phyloP scores from a whole-genome alignment of 2,113 vertebrate genomes.

The Callaeas wilsoni region DNA sequence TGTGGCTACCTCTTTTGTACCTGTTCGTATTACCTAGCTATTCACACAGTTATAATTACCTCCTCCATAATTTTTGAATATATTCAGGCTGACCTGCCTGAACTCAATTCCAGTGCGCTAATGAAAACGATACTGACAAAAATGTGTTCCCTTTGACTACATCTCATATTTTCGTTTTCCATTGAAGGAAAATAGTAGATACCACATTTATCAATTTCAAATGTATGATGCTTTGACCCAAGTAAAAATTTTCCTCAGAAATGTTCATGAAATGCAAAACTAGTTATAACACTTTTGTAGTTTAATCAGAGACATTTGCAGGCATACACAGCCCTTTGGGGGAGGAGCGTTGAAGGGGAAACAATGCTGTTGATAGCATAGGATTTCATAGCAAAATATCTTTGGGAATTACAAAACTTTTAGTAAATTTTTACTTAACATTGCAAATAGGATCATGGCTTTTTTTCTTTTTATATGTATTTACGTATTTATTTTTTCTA shows the following conservation, averaged over 20 bases:
- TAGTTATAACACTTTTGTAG: not conserved
- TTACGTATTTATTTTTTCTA: not conserved
- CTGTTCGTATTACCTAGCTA: not conserved
- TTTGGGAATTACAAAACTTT: not conserved
- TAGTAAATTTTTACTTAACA: not conserved
- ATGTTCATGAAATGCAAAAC: not conserved
- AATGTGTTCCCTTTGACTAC: not conserved
- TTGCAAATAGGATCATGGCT: not conserved
- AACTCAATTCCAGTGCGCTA: not conserved
- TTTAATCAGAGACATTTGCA: not conserved
- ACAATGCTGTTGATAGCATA: not conserved
- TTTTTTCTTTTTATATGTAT: not conserved
- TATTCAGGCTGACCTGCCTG: not conserved
- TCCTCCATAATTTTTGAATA: not conserved
- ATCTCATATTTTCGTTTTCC: not conserved
- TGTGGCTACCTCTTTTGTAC: not conserved
- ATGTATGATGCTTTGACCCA: not conserved
- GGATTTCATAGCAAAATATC: not conserved
- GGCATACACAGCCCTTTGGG: not conserved
- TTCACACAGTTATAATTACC: not conserved
- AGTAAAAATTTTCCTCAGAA: not conserved
- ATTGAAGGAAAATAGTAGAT: not conserved
- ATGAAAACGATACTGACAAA: not conserved
- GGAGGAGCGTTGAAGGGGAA: fast-evolving
- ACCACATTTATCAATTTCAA: not conserved